These are phyloP conservation scores for Semotilus atromaculatus DNA, from an alignment of 2,797 vertebrate genomes.

Conservation along the genomic window DNA sequence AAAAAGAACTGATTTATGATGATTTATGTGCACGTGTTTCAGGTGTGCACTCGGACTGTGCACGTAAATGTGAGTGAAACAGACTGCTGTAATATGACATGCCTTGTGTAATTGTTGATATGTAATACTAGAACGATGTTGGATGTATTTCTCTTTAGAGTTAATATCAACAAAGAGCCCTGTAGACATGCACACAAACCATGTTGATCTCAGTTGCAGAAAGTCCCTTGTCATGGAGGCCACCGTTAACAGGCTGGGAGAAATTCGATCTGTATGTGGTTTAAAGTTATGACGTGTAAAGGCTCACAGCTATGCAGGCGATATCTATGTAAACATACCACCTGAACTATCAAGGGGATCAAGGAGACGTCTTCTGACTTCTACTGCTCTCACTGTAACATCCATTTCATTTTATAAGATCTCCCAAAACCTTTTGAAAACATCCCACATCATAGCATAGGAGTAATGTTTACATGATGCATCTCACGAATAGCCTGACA, in stretches of 20 bases:
- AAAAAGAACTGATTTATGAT: neutral
- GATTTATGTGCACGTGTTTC: too few species aligned
- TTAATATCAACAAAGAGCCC: constrained; percentile 8
- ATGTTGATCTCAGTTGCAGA: constrained; percentile 21
- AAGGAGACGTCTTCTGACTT: neutral
- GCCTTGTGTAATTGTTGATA: neutral
- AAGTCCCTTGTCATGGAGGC: neutral
- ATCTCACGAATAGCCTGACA: neutral
- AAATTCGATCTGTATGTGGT: constrained; percentile 23
- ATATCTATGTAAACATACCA: neutral
- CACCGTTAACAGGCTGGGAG: constrained; percentile 16
- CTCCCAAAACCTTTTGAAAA: neutral
- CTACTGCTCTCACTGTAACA: neutral
- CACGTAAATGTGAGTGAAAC: neutral
- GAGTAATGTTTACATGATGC: neutral
- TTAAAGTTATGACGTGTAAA: constrained; percentile 13
- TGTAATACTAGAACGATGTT: neutral
- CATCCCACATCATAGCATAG: neutral
- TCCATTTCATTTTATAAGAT: neutral
- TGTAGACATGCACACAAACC: neutral
- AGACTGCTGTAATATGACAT: neutral
- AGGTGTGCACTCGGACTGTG: too few species aligned
- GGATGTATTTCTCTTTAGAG: neutral
- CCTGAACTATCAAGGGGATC: neutral
- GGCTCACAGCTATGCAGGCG: neutral